Evolutionary conservation across 2,797 vertebrate genomes (phyloP), one percentile per base, ranked within the genome.

Genomic region (Parauchenoglanis ngamensis): DNA sequence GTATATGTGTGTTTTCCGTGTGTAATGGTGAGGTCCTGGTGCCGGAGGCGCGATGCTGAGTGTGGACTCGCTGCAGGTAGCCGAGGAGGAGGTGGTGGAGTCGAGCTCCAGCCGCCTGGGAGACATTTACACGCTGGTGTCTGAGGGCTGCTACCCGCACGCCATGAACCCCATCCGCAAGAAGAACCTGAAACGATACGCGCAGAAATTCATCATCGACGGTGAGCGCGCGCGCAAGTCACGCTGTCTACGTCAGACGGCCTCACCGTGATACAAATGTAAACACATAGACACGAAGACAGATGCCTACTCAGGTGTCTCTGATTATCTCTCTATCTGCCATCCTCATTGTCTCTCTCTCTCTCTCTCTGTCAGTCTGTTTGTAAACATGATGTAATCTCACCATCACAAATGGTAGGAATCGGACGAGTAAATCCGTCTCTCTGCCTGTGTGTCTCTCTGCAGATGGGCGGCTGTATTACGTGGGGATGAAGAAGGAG

Each of bases 121-220:
- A 23, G 97, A 97, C 82, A 97, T 98, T 59, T 97, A 97, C 94
- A 94, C 95, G 10, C 96, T 97, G 83, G 94, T 98, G 86, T 93
- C 97, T 2, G 96, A 97, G 81, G 97, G 97, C 65, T 94, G 94
- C 88, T 97, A 97, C 88, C 97, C 97, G 0, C 94, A 96, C 76
- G 92, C 95, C 6, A 97, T 97, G 95, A 95, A 95, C 86, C 95
- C 96, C 61, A 92, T 97, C 89, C 93, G 96, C 31, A 97, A 95
- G 93, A 98, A 98, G 90, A 98, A 97, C 85, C 95, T 98, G 0
- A 97, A 96, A 90, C 94, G 97, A 95, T 98, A 96, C 90, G 97
- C 97, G 0, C 96, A 96, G 94, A 98, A 98, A 87, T 98, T 98
- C 82, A 92, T 95, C 61, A 92, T 97, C 68, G 97, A 97, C 63